Evolutionary conservation across 2,888 invertebrate genomes (phyloP), one percentile per base, ranked within the genome.

Genomic region (Agonopterix heracliana): DNA sequence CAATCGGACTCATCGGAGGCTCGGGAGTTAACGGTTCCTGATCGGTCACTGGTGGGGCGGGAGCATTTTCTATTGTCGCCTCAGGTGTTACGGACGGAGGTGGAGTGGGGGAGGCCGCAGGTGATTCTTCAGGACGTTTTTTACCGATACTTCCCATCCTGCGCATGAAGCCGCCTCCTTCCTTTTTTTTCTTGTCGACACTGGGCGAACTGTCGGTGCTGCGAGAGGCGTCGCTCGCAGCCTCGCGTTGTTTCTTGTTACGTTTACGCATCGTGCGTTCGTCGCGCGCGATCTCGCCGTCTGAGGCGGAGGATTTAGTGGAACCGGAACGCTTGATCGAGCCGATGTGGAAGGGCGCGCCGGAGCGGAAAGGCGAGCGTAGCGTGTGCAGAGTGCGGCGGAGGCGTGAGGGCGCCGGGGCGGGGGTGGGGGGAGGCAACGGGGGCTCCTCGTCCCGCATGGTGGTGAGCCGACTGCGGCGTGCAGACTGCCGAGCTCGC

Each of bases 241-340:
- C 70, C 12, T 82, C 80, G 57, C 85, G 86, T 60, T 66, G 68
- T 66, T 88, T 89, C 69, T 87, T 89, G 59, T 80, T 86, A 64
- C 86, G 86, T 74, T 87, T 88, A 65, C 86, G 86, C 84, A 86
- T 85, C 76, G 81, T 86, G 81, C 81, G 84, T 71, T 78, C 83
- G 77, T 77, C 80, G 70, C 84, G 85, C 68, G 75, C 68, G 78
- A 78, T 76, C 65, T 87, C 89, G 59, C 83, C 78, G 78, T 89
- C 89, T 77, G 88, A 88, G 66, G 75, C 85, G 66, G 78, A 79
- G 62, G 84, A 82, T 63, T 82, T 85, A 55, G 68, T 71, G 64
- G 84, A 84, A 63, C 80, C 78, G 68, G 80, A 68, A 64, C 85
- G 86, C 73, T 80, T 81, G 74, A 80, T 71, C 72, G 86, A 71